phyloP scores from a whole-genome alignment of 2,797 vertebrate species.

The Clarias laeviceps region DNA sequence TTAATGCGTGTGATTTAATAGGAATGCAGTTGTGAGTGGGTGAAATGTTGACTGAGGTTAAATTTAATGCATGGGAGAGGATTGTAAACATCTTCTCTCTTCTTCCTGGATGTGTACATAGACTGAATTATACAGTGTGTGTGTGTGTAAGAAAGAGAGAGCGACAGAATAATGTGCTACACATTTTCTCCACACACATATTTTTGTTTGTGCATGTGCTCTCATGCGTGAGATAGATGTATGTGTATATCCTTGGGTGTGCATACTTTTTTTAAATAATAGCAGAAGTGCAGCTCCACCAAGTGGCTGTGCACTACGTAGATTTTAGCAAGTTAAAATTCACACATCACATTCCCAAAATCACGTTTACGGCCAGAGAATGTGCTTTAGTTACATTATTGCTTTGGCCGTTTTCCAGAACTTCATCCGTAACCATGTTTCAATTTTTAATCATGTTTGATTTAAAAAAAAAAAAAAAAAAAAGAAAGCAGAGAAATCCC shows the following conservation, averaged over 20 bases:
- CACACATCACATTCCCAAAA: constrained; percentile 17
- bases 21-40: not conserved
- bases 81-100: not conserved
- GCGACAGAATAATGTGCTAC: not conserved
- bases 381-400: constrained; percentile 20
- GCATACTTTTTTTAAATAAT: constrained; percentile 6
- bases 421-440: not conserved
- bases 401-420: constrained; percentile 2
- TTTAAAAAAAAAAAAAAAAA: not conserved
- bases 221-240: constrained; percentile 26
- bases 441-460: constrained; percentile 18
- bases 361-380: constrained; percentile 12
- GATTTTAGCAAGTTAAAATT: not conserved
- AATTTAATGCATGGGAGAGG: not conserved
- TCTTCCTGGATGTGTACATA: not conserved
- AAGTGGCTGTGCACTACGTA: constrained; percentile 62
- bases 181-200: not conserved
- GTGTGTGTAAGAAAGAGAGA: not conserved
- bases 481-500: not conserved
- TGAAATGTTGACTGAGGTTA: not conserved
- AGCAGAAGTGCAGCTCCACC: constrained; percentile 76
- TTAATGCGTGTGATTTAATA: not conserved
- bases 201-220: constrained; percentile 10
- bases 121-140: not conserved
- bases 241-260: constrained; percentile 12